phyloP scores from a whole-genome alignment of 2,113 vertebrate genomes.

The Propithecus coquereli region DNA sequence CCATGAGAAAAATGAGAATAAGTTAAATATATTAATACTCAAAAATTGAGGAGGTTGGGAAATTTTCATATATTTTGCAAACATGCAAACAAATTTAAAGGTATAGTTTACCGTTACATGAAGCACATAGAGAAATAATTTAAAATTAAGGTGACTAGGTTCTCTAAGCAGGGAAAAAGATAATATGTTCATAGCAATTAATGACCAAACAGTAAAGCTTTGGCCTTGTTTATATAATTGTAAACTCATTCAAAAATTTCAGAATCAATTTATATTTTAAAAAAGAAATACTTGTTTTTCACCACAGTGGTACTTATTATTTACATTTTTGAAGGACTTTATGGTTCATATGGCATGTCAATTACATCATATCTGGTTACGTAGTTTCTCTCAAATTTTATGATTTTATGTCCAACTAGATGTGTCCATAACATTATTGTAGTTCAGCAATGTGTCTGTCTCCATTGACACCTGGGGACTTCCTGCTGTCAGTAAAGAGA shows the following conservation, averaged over 20 bases:
- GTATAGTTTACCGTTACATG: not conserved
- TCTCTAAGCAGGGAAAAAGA: not conserved
- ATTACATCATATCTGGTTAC: not conserved
- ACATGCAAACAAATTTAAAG: not conserved
- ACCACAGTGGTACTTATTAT: not conserved
- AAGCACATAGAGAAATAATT: not conserved
- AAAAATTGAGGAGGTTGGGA: not conserved
- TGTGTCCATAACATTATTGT: constrained; percentile 15
- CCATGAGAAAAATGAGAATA: not conserved
- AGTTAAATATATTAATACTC: not conserved
- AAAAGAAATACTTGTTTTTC: not conserved
- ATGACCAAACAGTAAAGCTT: not conserved
- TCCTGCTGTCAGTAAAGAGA: constrained; percentile 40
- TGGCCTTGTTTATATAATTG: not conserved
- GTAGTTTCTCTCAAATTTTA: not conserved
- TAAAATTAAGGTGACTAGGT: not conserved
- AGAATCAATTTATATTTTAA: not conserved
- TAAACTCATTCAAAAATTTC: not conserved
- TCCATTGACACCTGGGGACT: constrained; percentile 15
- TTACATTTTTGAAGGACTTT: constrained; percentile 26
- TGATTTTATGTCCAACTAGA: constrained; percentile 16
- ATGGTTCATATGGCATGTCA: not conserved
- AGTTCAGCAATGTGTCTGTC: not conserved
- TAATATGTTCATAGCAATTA: not conserved
- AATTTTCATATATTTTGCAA: not conserved